phyloP scores from a whole-genome alignment of 2,113 vertebrate species.

The Taxidea taxus region DNA sequence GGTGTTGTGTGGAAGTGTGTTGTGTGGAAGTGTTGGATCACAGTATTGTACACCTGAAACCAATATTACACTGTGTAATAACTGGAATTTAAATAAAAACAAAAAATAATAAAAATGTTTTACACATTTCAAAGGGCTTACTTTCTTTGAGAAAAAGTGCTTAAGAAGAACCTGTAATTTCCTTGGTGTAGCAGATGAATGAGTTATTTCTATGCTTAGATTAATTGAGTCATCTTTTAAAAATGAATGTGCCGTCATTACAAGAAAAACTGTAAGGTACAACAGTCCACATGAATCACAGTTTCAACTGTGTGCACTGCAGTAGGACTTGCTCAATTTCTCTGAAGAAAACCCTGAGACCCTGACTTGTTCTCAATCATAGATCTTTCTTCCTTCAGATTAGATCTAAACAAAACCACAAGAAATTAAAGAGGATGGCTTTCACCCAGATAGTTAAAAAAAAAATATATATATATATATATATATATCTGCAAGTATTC shows the following conservation, averaged over 20 bases:
- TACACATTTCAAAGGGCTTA: background rate
- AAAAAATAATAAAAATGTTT: background rate
- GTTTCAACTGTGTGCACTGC: background rate
- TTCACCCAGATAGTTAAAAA: background rate
- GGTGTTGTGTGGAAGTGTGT: background rate
- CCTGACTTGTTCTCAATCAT: background rate
- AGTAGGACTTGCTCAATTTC: background rate
- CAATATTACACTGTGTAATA: background rate
- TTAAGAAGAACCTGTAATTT: constrained; percentile 3
- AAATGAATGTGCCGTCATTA: background rate
- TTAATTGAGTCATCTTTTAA: constrained; percentile 45
- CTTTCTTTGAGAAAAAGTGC: constrained; percentile 10
- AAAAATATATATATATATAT: too few species aligned
- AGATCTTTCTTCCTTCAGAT: background rate
- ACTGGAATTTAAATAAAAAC: background rate
- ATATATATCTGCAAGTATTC: too few species aligned
- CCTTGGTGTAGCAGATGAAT: constrained; percentile 12
- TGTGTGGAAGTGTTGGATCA: background rate
- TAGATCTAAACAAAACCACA: constrained; percentile 11
- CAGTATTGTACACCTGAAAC: background rate
- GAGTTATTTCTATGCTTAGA: background rate
- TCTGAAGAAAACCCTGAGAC: background rate
- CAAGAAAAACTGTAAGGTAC: background rate
- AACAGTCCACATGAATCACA: background rate
- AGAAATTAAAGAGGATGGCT: background rate